Evolutionary conservation across 2,113 vertebrate species (phyloP).

Genomic region (Pluvianellus socialis): DNA sequence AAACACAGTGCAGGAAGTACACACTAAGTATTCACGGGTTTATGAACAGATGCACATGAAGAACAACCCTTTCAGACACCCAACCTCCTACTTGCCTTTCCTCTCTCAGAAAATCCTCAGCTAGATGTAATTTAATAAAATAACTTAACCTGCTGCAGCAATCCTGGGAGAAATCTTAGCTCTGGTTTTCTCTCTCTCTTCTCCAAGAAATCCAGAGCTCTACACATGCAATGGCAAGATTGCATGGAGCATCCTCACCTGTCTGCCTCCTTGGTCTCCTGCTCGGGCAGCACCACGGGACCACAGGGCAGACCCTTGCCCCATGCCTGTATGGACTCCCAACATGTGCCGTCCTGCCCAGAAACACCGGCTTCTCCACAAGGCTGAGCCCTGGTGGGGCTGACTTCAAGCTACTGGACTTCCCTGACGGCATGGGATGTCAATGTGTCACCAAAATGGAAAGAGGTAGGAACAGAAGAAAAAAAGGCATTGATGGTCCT

Average conservation of each 20-base stretch:
- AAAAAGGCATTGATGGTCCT: not conserved
- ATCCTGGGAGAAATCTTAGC: not conserved
- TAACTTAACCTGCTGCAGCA: conserved; percentile 30
- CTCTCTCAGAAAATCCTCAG: conserved; percentile 16
- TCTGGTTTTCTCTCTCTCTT: not conserved
- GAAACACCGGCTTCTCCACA: not conserved
- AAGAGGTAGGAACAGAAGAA: not conserved
- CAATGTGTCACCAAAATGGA: not conserved
- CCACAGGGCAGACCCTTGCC: not conserved
- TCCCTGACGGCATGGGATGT: fast-evolving
- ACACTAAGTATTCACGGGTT: conserved; percentile 41
- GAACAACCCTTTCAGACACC: conserved; percentile 39
- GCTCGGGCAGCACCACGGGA: not conserved
- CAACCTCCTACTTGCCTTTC: not conserved
- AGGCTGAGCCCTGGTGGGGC: not conserved
- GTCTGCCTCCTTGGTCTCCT: not conserved
- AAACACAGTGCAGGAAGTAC: not conserved
- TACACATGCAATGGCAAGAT: not conserved
- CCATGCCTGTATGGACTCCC: fast-evolving
- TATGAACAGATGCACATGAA: conserved; percentile 5
- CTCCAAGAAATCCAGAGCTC: not conserved
- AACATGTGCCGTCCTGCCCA: not conserved
- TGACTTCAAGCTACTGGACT: not conserved
- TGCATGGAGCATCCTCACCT: not conserved
- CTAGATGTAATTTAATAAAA: conserved; percentile 31